Base-by-base conservation (phyloP, 1,140 invertebrate genomes). In the Pomacea maculata region DNA sequence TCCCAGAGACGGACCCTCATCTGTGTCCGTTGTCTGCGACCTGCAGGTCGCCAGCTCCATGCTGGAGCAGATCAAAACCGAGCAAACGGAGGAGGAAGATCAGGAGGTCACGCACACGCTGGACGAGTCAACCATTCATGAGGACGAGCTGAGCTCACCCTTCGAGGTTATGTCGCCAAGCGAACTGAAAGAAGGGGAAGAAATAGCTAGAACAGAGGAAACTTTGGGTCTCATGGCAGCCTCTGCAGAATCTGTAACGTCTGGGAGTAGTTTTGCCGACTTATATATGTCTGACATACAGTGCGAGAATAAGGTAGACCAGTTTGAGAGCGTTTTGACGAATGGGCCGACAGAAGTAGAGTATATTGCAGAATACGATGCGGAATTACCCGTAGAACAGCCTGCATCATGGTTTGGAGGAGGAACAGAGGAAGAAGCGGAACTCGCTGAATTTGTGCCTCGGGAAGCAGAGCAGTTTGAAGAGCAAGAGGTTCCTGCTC, bases 301-400 rank as follows among this genome's bases (percentile, higher is more conserved):
- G 77, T 76, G 75, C 54, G 63, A 80, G 17, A 81, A 83, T 12
- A 61, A 75, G 21, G 63, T 63, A 21, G 75, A 72, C 12, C 61
- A 70, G 57, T 68, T 75, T 71, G 73, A 80, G 21, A 6, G 70
- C 29, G 54, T 76, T 14, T 34, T 64, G 45, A 89, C 88, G 78
- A 93, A 94, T 88, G 93, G 93, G 12, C 93, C 93, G 61, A 93
- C 93, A 34, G 93, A 94, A 88, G 91, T 92, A 21, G 93, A 93
- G 71, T 93, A 92, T 83, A 89, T 90, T 82, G 89, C 92, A 76
- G 91, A 92, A 65, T 83, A 83, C 80, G 83, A 84, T 79, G 72
- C 71, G 45, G 79, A 81, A 61, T 52, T 79, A 67, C 71, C 45
- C 17, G 25, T 63, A 77, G 45, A 75, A 64, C 68, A 68, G 21